phyloP scores from a whole-genome alignment of 2,797 vertebrate genomes.

The Schizopygopsis pylzovi region DNA sequence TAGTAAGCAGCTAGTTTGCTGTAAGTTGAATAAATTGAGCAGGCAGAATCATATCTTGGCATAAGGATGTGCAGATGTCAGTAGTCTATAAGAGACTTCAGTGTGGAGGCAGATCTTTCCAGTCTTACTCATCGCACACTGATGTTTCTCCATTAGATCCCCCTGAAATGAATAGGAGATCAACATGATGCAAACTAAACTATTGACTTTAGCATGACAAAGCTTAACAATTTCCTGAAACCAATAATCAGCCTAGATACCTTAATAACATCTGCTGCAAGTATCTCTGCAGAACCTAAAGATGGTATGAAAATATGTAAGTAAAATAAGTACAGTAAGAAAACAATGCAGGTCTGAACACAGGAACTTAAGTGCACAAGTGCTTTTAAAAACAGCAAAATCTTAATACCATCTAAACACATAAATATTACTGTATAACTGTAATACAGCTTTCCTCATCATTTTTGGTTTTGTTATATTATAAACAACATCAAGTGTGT shows the following conservation, averaged over 20 bases:
- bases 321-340: not conserved
- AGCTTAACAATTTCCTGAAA: not conserved
- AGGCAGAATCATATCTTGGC: not conserved
- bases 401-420: not conserved
- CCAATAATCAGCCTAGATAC: not conserved
- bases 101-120: slow-evolving; percentile 36
- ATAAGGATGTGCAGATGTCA: slow-evolving; percentile 3
- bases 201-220: not conserved
- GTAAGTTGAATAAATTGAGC: not conserved
- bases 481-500: not conserved
- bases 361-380: not conserved
- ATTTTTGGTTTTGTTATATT: not conserved
- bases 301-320: not conserved
- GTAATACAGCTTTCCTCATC: not conserved
- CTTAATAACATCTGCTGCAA: slow-evolving; percentile 15
- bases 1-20: not conserved
- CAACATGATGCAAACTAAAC: not conserved
- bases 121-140: slow-evolving; percentile 20
- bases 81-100: slow-evolving; percentile 42
- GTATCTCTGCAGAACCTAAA: slow-evolving; percentile 27
- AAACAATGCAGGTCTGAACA: not conserved
- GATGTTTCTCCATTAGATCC: not conserved
- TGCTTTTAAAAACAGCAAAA: not conserved
- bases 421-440: not conserved
- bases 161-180: not conserved